Evolutionary conservation across 1,140 invertebrate species (phyloP), one percentile per base, ranked within the genome.

Genomic region (Papilio polyxenes): DNA sequence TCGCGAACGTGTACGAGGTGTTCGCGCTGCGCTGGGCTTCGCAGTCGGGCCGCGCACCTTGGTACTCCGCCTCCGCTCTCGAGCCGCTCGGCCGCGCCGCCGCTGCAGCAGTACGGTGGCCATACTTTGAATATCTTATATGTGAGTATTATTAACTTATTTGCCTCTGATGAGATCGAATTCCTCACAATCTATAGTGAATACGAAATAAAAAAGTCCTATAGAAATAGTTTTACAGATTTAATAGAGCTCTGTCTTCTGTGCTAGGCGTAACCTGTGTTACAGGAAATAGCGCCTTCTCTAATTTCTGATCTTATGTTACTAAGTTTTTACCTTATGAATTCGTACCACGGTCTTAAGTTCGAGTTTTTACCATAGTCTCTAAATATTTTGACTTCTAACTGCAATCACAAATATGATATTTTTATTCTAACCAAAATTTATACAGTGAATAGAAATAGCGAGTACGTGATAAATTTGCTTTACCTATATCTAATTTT

Each of bases 1-100:
- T 98, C 92, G 96, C 97, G 65, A 95, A 96, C 72, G 94, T 98
- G 78, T 98, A 98, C 91, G 97, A 98, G 87, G 95, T 91, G 85
- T 90, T 92, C 53, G 96, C 96, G 81, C 94, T 98, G 48, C 95
- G 96, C 81, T 98, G 98, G 98, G 96, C 96, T 83, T 95, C 95
- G 62, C 96, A 97, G 88, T 95, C 96, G 78, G 95, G 95, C 8
- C 94, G 95, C 59, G 95, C 96, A 84, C 96, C 97, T 0, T 98
- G 97, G 97, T 98, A 97, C 90, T 87, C 95, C 75, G 95, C 96
- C 92, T 94, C 95, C 82, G 95, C 95, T 53, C 84, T 97, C 1
- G 96, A 96, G 85, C 95, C 95, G 31, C 85, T 96, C 13, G 97
- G 95, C 85, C 95, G 95, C 81, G 95, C 94, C 48, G 95, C 97